Evolutionary conservation across 2,797 vertebrate genomes (phyloP), one percentile per base, ranked within the genome.

Genomic region (Neomorphus geoffroyi): DNA sequence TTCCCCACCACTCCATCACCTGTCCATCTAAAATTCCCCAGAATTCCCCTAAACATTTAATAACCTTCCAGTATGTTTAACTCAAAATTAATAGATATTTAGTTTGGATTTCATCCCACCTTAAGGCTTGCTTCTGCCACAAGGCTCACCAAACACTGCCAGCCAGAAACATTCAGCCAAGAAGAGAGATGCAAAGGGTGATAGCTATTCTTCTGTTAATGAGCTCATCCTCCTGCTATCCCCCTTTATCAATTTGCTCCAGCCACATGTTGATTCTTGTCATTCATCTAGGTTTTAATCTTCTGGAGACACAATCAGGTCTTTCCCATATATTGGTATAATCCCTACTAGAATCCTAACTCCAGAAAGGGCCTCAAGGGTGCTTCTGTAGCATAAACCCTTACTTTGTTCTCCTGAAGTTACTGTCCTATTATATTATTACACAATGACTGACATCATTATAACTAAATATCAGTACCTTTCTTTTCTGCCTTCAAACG

Each of bases 151-250:
- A 46, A 91, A 61, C 18, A 5, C 46, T 81, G 61, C 54, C 83
- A 86, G 48, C 17, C 67, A 73, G 32, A 73, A 79, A 54, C 0
- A 0, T 2, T 5, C 24, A 79, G 74, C 58, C 91, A 84, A 46
- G 74, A 89, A 67, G 19, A 60, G 35, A 94, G 79, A 91, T 90
- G 46, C 28, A 57, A 9, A 72, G 19, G 27, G 27, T 60, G 91
- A 90, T 74, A 96, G 22, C n/a, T 79, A 19, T 56, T 65, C 48
- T 79, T 54, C 39, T 60, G 32, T 46, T 91, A 86, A 88, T 95
- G 57, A 93, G 37, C 43, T 94, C 72, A 96, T 72, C 58, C 43
- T 74, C 54, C 33, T n/a, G 24, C 50, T 56, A 51, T 27, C 73
- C 23, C 46, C 1, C 83, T 82, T 84, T 51, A 80, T 24, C 50